Evolutionary conservation across 2,113 vertebrate species (phyloP).

Genomic region (Paracanthobrama guichenoti): DNA sequence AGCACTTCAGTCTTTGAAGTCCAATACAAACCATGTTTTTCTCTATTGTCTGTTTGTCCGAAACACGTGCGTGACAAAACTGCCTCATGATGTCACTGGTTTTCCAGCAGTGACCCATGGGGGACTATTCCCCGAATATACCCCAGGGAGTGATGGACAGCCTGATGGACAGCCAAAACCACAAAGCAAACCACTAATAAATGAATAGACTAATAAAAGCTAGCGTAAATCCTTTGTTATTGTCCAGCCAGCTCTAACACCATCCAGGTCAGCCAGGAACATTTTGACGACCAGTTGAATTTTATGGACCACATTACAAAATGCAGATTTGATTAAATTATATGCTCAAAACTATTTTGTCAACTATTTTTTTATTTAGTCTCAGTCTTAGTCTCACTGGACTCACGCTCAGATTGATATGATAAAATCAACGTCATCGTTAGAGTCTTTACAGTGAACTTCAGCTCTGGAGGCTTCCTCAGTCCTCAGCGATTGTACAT

Average conservation of each 20-base stretch:
- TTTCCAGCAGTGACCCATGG: background rate
- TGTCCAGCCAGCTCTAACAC: background rate
- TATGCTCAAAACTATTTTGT: no score
- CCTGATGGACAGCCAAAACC: background rate
- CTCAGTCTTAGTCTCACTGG: no score
- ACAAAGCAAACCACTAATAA: conserved; percentile 4
- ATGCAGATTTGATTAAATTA: no score
- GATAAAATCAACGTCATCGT: no score
- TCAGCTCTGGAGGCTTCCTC: no score
- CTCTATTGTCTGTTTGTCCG: background rate
- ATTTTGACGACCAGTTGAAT: background rate
- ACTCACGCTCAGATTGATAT: no score
- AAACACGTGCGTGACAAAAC: background rate
- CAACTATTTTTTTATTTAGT: no score
- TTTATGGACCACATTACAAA: conserved; percentile 5
- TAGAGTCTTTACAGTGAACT: no score
- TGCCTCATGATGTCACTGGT: background rate
- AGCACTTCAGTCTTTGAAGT: background rate
- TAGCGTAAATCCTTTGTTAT: background rate
- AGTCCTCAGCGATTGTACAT: no score
- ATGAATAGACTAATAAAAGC: conserved; percentile 32
- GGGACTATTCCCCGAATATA: background rate
- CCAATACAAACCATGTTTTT: background rate
- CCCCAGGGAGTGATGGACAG: background rate
- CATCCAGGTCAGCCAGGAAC: background rate